Base-by-base conservation (phyloP, 2,113 vertebrate species). In the Alosa alosa region DNA sequence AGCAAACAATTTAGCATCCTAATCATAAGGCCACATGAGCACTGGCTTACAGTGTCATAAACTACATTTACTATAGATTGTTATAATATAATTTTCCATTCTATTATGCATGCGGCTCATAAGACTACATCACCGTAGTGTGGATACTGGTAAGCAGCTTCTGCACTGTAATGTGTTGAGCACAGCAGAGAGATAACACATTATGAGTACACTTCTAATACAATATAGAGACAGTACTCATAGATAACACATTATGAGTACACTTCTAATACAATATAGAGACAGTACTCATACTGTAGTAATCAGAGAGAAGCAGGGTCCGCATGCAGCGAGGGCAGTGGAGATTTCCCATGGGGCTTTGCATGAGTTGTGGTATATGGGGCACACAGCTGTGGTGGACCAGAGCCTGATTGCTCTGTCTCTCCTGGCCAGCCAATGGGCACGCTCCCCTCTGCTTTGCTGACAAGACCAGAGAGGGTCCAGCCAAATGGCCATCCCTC, bases 261-360 rank as follows among this genome's bases (percentile, higher is more conserved):
- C 64, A 68, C n/a, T 3, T n/a, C 64, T 31, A 11, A 25, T 68
- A 1, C 2, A 78, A 11, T 39, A 78, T 39, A 31, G 31, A 78
- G 36, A 13, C 72, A 72, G 10, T 25, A 72, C 31, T 11, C 64
- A 4, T 44, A 44, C 41, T 44, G 41, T 44, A 44, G 41, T 44
- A 44, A 44, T 44, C 41, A 44, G 41, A 44, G 41, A 72, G 64
- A 72, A 36, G 64, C 13, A 31, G 22, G 10, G 60, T 31, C 1
- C 52, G 4, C n/a, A 72, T 72, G 64, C n/a, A 72, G 25, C 6
- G 25, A 31, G 64, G n/a, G 55, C 22, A 17, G 1, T 1, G 64
- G 64, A 72, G 9, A 72, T 72, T 72, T 72, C 64, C 64, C 64
- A 72, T 72, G 64, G 64, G 64, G 25, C 64, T 13, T 72, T 72